A percentile compares a stretch with the other conserved stretches of the same genome.
Evolutionary conservation across 1,140 invertebrate genomes (phyloP).

Genomic region (Drosophila santomea): DNA sequence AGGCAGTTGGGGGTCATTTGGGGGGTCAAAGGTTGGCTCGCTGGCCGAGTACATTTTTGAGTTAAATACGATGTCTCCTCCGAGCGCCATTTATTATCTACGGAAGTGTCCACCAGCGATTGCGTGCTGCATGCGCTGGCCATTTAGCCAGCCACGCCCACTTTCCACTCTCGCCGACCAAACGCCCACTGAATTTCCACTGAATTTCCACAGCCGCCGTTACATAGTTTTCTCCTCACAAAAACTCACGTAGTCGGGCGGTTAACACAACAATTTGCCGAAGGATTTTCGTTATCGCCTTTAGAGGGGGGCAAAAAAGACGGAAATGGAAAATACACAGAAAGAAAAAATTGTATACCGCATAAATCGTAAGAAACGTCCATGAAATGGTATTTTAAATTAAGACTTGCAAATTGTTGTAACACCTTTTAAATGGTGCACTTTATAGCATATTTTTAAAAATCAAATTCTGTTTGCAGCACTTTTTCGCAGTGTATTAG

Average conservation of each 20-base stretch:
- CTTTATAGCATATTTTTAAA: no score
- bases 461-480: no score
- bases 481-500: neutral
- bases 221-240: neutral
- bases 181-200: neutral
- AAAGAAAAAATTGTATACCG: neutral
- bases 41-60: constrained; percentile 11
- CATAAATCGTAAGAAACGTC: neutral
- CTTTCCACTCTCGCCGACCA: neutral
- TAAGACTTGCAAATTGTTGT: no score
- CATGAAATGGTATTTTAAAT: no score
- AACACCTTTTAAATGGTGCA: no score
- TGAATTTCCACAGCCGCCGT: neutral
- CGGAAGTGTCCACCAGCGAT: constrained; percentile 40
- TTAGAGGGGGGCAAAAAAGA: neutral
- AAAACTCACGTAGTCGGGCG: constrained; percentile 37
- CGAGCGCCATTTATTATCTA: constrained; percentile 32
- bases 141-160: constrained; percentile 40
- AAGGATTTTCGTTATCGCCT: constrained; percentile 38
- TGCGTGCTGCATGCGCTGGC: constrained; percentile 34
- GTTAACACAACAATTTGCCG: constrained; percentile 67
- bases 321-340: neutral
- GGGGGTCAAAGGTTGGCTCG: neutral
- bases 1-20: neutral
- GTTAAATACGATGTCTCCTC: constrained; percentile 35